Base-by-base conservation (phyloP, 1,140 invertebrate genomes). In the Danaus plexippus region DNA sequence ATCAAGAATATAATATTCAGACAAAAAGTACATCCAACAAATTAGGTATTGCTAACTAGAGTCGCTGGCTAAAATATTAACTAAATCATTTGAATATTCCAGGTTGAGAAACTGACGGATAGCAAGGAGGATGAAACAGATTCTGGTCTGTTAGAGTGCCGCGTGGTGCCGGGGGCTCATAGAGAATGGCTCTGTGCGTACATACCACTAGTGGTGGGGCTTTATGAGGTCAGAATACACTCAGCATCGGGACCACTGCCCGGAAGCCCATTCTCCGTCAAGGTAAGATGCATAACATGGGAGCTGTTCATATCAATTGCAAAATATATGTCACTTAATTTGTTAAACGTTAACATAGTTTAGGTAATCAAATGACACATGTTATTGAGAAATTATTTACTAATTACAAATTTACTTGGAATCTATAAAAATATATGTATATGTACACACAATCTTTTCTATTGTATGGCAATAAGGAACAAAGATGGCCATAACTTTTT, bases 181-280 rank as follows among this genome's bases (percentile, higher is more conserved):
- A 71, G 88, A 7, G 89, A 90, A 58, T 90, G 89, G 89, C 83
- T 88, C 56, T 89, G 89, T 53, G 88, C 89, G 0, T 90, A 90
- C 64, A 89, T 89, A 15, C 89, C 89, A 5, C 71, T 90, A 0
- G 88, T 87, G 0, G 89, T 90, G 0, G 89, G 89, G 2, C 68
- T 85, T 32, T 90, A 90, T 52, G 89, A 90, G 67, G 88, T 90
- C n/a, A 75, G 89, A 10, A 89, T 89, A 73, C 89, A 88, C 66
- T 88, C 89, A 0, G 71, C 86, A 54, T 71, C 87, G 0, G 89
- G 89, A 44, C 89, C 88, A 11, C 60, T 90, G 40, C 89, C 89
- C 0, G 89, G 89, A 5, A 90, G 89, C n/a, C 89, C 89, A 0
- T 90, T 89, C 81, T 88, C 87, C 51, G 85, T 87, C 8, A 87